Percentiles rank a stretch among this genome's conserved stretches.
These are phyloP conservation scores for Germaria angustata DNA, from an alignment of 2,888 invertebrate genomes.

Conservation along the genomic window DNA sequence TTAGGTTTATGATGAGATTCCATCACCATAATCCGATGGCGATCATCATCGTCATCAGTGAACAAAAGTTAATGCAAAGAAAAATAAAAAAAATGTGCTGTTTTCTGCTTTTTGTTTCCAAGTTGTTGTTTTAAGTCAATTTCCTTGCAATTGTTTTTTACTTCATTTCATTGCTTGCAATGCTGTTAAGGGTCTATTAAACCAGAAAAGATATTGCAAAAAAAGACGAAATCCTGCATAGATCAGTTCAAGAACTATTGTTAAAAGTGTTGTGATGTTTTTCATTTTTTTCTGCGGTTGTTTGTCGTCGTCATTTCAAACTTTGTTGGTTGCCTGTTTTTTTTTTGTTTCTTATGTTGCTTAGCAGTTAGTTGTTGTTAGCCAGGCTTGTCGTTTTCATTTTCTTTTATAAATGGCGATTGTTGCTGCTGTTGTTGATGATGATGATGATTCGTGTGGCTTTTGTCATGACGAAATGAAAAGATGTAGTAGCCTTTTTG, in stretches of 20 bases:
- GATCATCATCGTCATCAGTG: constrained; percentile 27
- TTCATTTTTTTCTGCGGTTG: constrained; percentile 55
- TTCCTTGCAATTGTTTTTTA: not conserved
- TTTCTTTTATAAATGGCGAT: constrained; percentile 42
- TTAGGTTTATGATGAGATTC: constrained; percentile 59
- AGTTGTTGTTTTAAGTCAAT: not conserved
- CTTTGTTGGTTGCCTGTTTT: constrained; percentile 21
- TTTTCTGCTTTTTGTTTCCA: not conserved
- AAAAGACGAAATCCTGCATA: constrained; percentile 31
- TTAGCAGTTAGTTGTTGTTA: constrained; percentile 20
- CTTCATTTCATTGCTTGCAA: not conserved
- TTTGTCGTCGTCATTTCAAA: constrained; percentile 56
- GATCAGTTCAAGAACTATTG: constrained; percentile 50
- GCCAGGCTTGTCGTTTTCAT: constrained; percentile 19
- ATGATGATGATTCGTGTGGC: constrained; percentile 59
- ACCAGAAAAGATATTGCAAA: not conserved
- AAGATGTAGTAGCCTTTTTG: constrained; percentile 49
- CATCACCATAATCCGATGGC: constrained; percentile 36
- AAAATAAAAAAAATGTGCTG: not conserved
- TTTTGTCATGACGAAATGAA: constrained; percentile 57
- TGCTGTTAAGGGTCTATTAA: constrained; percentile 30
- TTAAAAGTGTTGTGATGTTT: constrained; percentile 67
- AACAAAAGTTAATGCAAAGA: constrained; percentile 26
- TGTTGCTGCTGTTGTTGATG: constrained; percentile 34
- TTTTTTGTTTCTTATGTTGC: not conserved